Evolutionary conservation across 2,113 vertebrate species (phyloP), one percentile per base, ranked within the genome.

Genomic region (Leptobrachium ailaonicum): DNA sequence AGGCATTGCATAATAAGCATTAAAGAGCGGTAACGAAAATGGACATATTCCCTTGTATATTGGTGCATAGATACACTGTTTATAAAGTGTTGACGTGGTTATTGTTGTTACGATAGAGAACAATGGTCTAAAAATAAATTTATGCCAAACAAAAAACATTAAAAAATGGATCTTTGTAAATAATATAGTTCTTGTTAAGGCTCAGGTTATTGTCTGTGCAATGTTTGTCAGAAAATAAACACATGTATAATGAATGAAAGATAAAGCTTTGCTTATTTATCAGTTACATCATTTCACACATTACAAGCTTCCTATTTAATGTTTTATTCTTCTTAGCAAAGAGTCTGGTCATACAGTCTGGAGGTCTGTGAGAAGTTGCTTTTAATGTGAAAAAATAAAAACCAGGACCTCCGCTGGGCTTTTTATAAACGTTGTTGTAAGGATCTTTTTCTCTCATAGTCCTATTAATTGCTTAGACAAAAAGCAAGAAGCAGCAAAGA

Each of bases 381-480:
- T 66, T 69, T 77, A 60, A 60, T 60, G 13, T 60, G 56, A 60
- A 60, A 32, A 60, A 60, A 60, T 60, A 69, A 77, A 32, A 70
- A 12, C 58, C 50, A 56, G 41, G 47, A 56, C 14, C 76, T 71
- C 20, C 43, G 53, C 56, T 63, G 43, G 56, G 44, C 60, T 43
- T 64, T 13, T 3, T 47, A 6, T 41, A 43, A 72, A 58, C 6
- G 53, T 42, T 41, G 43, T 41, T 71, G 32, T 71, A 71, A 50
- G 70, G 64, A 58, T 72, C 69, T 79, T 79, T 53, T 79, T 13
- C 45, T 79, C 62, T 69, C 43, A 79, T 32, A 50, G 32, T 63
- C 56, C 68, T 71, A 41, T 63, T 79, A 71, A 71, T 79, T 71
- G 20, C 58, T 50, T 13, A 47, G 41, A 47, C 56, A 71, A 45